phyloP scores from a whole-genome alignment of 2,888 invertebrate genomes.

The Opisthograptis luteolata region DNA sequence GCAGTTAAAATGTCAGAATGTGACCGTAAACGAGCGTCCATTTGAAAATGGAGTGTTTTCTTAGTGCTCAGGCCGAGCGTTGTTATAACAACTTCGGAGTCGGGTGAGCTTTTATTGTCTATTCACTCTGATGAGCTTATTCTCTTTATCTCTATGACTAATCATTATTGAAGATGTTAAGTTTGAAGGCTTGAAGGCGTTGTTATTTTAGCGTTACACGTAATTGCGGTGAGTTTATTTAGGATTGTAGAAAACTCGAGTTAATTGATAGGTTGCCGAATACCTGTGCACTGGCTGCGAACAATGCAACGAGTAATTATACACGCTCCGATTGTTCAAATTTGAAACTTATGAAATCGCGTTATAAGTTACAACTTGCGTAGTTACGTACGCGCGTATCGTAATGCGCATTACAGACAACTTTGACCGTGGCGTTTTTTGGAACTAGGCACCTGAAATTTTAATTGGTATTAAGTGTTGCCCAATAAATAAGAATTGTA shows the following conservation, averaged over 20 bases:
- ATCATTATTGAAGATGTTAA: constrained; percentile 62
- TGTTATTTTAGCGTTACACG: constrained; percentile 70
- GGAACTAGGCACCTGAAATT: background rate
- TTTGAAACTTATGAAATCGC: constrained; percentile 79
- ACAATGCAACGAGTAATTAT: constrained; percentile 78
- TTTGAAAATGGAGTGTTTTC: constrained; percentile 80
- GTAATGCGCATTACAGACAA: constrained; percentile 45
- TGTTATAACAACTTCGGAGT: constrained; percentile 72
- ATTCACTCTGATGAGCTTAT: constrained; percentile 78
- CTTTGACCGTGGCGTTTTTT: constrained; percentile 40
- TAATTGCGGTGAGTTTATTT: constrained; percentile 69
- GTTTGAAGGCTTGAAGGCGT: constrained; percentile 28
- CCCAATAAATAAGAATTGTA: constrained; percentile 40
- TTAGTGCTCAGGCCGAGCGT: constrained; percentile 59
- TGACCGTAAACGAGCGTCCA: constrained; percentile 76
- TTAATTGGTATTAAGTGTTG: too few relatives aligned
- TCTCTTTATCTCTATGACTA: constrained; percentile 74
- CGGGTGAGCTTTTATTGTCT: constrained; percentile 69
- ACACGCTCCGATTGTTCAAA: constrained; percentile 77
- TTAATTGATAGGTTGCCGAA: constrained; percentile 77
- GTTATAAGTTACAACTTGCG: constrained; percentile 45
- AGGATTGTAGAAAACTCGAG: constrained; percentile 64
- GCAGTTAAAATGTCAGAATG: constrained; percentile 79
- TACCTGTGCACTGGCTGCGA: constrained; percentile 76
- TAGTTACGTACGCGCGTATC: too few relatives aligned